Evolutionary conservation across 2,888 invertebrate genomes (phyloP), one percentile per base, ranked within the genome.

Genomic region (Acleris cristana): DNA sequence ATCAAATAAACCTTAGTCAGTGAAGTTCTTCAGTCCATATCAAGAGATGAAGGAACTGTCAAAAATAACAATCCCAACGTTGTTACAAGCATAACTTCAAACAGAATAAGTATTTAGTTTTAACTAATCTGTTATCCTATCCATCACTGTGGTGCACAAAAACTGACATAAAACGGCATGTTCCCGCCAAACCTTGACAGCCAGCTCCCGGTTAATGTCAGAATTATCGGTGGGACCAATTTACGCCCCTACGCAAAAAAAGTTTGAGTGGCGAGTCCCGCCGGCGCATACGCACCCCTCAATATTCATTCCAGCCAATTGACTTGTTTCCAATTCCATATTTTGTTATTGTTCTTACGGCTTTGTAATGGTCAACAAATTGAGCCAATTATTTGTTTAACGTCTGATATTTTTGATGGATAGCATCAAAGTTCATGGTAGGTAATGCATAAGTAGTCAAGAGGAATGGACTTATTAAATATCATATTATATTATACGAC

Each of bases 201-300:
- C 34, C 34, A 82, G 86, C 87, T 84, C 80, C 90, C 91, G 92
- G 85, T 90, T 90, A 83, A 90, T 84, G 91, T 92, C 90, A 89
- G 88, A 90, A 88, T 92, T 90, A 92, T 90, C 91, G 83, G 85
- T 82, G 80, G 70, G 77, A 74, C 79, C 87, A 91, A 90, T 90
- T 92, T 89, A 89, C 84, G 88, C 81, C 84, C 82, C 82, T 78
- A 76, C 75, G 73, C 80, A 85, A 88, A 90, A 90, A 89, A 88
- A 84, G 70, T 79, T 87, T 81, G 88, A 92, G 90, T 89, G 87
- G 83, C 70, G 71, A 75, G 79, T 72, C 78, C 74, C 78, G 78
- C 82, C 77, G 79, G 75, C 74, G 76, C 77, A 77, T 74, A 75
- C 74, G 75, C 81, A 82, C 82, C 83, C 80, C 77, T 78, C 78